Conservation (phyloP, 2,888 invertebrate species). For the Rhogogaster chlorosoma region DNA sequence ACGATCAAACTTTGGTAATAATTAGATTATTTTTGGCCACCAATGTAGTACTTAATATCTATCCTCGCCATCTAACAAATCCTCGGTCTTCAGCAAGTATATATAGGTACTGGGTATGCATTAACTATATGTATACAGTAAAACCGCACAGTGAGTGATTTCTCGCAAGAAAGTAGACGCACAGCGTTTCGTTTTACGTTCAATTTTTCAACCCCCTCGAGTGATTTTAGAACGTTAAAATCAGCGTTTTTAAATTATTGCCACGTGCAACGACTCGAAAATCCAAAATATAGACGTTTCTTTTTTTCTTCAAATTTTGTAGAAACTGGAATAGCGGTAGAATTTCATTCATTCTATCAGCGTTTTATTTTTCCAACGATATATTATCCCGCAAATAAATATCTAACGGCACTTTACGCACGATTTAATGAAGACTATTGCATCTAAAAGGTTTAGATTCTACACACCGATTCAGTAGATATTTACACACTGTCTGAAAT, state of each 20-base stretch:
- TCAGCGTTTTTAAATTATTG: not conserved
- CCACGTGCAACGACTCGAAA: not conserved
- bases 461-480: not conserved
- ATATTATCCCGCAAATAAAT: too few species aligned
- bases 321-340: not conserved
- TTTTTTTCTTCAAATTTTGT: not conserved
- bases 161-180: not conserved
- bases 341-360: not conserved
- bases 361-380: too few species aligned
- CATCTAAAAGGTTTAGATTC: not conserved
- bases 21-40: not conserved
- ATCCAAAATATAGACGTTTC: not conserved
- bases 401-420: too few species aligned
- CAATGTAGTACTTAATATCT: not conserved
- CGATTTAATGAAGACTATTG: not conserved
- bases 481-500: too few species aligned
- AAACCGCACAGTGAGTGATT: not conserved
- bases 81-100: not conserved
- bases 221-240: not conserved
- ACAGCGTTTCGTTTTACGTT: not conserved
- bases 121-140: not conserved
- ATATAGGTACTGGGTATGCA: not conserved
- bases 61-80: not conserved
- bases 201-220: not conserved
- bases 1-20: constrained; percentile 37